Base-by-base conservation (phyloP, 2,888 invertebrate species). In the Pemphredon lugubris region DNA sequence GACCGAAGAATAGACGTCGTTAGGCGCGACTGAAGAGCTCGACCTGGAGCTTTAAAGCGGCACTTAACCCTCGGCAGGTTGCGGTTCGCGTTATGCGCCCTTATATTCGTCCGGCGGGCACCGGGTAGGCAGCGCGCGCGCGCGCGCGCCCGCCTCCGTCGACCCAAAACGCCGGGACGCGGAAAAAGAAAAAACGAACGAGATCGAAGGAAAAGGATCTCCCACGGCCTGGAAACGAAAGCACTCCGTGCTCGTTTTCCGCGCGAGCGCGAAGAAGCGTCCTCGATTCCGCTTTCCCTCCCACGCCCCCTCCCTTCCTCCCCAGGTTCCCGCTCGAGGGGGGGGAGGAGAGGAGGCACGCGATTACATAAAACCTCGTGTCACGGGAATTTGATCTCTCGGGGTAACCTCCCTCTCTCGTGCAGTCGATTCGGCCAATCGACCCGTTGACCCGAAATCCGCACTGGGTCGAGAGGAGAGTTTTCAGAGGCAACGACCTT, bases 1-100 rank as follows among this genome's bases (percentile, higher is more conserved):
- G 20, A 20, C 45, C 57, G 67, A 81, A 82, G 83, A 82, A 82
- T 83, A 79, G 83, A 58, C 76, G 66, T 81, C 78, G 81, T 83
- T 82, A 81, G 67, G 32, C 58, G 44, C 61, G 65, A 23, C 57
- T 57, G 45, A 37, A 45, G 63, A 39, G 53, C 42, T n/a, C 13
- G 32, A 39, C 44, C 30, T 30, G 69, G n/a, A 26, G 67, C 64
- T 58, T 57, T 50, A 64, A 20, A 73, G 48, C 44, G 55, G 42
- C 60, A 51, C 61, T 77, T 66, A 68, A 75, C 61, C 68, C 55
- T 57, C 37, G 48, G 14, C 42, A 42, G 23, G 40, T 61, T 48
- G 48, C 53, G 18, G 37, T n/a, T 7, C 18, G 13, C 34, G 21
- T 40, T 48, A 23, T 37, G 53, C 58, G 65, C 26, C 51, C 60